Conservation (phyloP, 2,888 invertebrate species). For the Dryocosmus kuriphilus region DNA sequence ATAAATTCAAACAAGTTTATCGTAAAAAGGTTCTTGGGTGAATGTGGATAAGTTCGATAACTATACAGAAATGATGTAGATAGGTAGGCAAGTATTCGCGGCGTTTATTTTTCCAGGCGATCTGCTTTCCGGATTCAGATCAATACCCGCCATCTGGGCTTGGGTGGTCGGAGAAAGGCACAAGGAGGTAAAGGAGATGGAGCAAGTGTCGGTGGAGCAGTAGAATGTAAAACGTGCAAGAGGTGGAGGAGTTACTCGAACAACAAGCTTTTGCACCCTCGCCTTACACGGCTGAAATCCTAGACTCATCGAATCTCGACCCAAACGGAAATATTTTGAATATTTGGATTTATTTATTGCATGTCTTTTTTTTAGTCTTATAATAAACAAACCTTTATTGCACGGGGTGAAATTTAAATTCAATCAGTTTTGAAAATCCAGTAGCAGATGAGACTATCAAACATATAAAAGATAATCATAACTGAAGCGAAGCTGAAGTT, state of each 20-base stretch:
- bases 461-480: too few species aligned
- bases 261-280: conserved; percentile 71
- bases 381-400: background rate
- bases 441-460: too few species aligned
- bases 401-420: too few species aligned
- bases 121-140: conserved; percentile 74
- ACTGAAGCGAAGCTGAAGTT: too few species aligned
- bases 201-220: conserved; percentile 55
- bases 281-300: conserved; percentile 59
- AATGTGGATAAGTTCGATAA: background rate
- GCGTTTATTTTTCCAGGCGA: conserved; percentile 73
- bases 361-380: background rate
- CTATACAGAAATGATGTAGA: conserved; percentile 12
- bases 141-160: conserved; percentile 75
- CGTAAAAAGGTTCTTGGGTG: background rate
- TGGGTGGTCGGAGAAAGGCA: conserved; percentile 58
- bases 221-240: conserved; percentile 52
- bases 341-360: background rate
- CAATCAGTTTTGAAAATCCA: too few species aligned
- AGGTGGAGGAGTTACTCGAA: conserved; percentile 70
- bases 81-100: conserved; percentile 66
- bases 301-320: conserved; percentile 59
- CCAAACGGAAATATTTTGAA: conserved; percentile 53
- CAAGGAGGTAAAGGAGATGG: conserved; percentile 51
- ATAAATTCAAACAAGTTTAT: background rate